phyloP scores from a whole-genome alignment of 1,140 invertebrate genomes.

The Hypsibius dujardini region DNA sequence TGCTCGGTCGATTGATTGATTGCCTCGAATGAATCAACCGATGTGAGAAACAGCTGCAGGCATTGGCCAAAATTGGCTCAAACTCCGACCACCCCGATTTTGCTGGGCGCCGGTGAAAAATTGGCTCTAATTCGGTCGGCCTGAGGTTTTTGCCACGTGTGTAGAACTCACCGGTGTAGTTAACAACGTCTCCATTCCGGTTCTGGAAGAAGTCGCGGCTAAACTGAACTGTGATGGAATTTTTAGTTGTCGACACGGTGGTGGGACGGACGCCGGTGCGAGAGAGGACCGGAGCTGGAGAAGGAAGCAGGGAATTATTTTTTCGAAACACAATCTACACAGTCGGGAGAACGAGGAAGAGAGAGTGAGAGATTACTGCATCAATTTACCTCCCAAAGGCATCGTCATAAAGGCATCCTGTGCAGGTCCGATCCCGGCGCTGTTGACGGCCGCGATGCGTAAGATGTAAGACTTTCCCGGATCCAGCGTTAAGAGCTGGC shows the following conservation, averaged over 20 bases:
- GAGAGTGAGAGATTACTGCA: neutral
- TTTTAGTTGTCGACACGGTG: constrained; percentile 56
- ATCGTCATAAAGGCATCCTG: constrained; percentile 52
- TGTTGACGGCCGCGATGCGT: constrained; percentile 63
- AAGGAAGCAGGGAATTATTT: neutral
- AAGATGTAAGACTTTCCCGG: constrained; percentile 67
- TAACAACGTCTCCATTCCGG: constrained; percentile 59
- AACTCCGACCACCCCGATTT: too few species aligned
- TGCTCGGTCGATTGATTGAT: too few species aligned
- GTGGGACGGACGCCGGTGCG: constrained; percentile 53
- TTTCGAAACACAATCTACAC: constrained; percentile 6
- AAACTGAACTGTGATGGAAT: constrained; percentile 65
- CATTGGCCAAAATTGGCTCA: too few species aligned
- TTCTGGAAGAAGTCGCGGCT: constrained; percentile 75
- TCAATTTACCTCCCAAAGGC: constrained; percentile 48
- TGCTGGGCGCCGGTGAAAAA: too few species aligned
- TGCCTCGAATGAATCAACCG: too few species aligned
- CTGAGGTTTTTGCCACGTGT: too few species aligned
- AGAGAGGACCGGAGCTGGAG: constrained; percentile 49
- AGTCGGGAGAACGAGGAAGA: neutral
- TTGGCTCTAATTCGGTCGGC: too few species aligned
- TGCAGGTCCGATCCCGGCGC: constrained; percentile 58
- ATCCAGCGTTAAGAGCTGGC: constrained; percentile 49
- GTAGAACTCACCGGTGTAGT: constrained; percentile 40
- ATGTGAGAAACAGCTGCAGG: too few species aligned